phyloP scores from a whole-genome alignment of 1,140 invertebrate species.

The Eulimnadia texana region DNA sequence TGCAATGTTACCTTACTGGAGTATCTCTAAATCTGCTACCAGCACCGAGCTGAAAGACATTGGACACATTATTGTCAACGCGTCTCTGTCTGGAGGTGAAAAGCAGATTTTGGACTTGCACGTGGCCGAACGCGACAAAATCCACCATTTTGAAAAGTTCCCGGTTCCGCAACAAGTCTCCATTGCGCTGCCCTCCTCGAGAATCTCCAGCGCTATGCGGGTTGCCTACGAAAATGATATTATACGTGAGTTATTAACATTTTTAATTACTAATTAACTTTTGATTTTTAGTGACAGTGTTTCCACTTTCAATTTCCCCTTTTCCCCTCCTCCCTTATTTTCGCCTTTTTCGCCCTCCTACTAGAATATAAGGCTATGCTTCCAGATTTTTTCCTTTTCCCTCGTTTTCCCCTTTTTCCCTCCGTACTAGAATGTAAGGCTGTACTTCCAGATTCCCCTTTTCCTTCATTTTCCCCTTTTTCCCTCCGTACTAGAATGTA shows the following conservation, averaged over 20 bases:
- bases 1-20: conserved; percentile 11
- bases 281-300: neutral
- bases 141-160: neutral
- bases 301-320: too few relatives aligned
- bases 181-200: neutral
- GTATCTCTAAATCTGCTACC: neutral
- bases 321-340: too few relatives aligned
- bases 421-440: too few relatives aligned
- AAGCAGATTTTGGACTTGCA: neutral
- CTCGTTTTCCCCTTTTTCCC: too few relatives aligned
- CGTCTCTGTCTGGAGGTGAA: neutral
- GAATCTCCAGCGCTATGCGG: neutral
- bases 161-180: neutral
- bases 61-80: neutral
- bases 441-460: too few relatives aligned
- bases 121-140: neutral
- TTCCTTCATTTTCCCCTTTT: too few relatives aligned
- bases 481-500: too few relatives aligned
- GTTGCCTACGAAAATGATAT: neutral
- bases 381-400: too few relatives aligned
- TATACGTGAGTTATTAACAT: conserved; percentile 3
- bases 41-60: neutral
- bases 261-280: neutral
- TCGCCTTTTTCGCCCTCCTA: too few relatives aligned
- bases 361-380: too few relatives aligned